A percentile compares a stretch with the other conserved stretches of the same genome.
phyloP scores from a whole-genome alignment of 2,888 invertebrate species.

The Cacoxenus indagator region DNA sequence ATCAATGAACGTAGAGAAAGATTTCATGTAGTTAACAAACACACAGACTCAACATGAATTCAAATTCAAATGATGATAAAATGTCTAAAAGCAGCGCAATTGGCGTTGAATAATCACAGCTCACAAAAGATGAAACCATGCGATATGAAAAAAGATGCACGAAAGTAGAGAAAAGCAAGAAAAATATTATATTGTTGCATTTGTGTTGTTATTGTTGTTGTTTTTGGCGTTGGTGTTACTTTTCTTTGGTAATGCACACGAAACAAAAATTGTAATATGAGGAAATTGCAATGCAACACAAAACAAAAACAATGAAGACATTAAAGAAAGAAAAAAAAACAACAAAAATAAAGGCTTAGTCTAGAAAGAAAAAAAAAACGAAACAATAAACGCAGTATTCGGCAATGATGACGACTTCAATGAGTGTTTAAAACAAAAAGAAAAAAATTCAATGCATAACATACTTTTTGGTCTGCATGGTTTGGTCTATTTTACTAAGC shows the following conservation, averaged over 20 bases:
- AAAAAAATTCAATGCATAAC: slow-evolving; percentile 15
- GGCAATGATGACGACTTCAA: slow-evolving; percentile 7
- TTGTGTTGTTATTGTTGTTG: not conserved
- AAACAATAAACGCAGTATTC: slow-evolving; percentile 14
- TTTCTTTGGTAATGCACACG: slow-evolving; percentile 9
- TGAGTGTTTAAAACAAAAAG: slow-evolving; percentile 17
- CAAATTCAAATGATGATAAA: not conserved
- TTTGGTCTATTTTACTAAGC: not conserved
- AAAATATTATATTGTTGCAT: slow-evolving; percentile 6
- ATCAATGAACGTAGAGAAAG: not conserved
- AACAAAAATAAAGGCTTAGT: not conserved
- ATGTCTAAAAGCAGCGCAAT: slow-evolving; percentile 6
- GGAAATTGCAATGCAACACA: slow-evolving; percentile 21
- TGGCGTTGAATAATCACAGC: slow-evolving; percentile 12
- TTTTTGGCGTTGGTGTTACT: not conserved
- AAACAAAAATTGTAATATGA: slow-evolving; percentile 20
- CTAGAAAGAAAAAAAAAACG: not conserved
- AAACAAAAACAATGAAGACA: slow-evolving; percentile 3
- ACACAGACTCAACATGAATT: not conserved
- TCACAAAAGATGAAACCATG: slow-evolving; percentile 12
- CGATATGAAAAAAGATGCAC: not conserved
- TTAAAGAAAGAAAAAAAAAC: not conserved
- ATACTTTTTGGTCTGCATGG: slow-evolving; percentile 1
- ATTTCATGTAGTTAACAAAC: not conserved
- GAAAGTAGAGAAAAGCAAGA: not conserved